These are phyloP conservation scores for Agrotis puta DNA, from an alignment of 2,888 invertebrate species.

Conservation along the genomic window DNA sequence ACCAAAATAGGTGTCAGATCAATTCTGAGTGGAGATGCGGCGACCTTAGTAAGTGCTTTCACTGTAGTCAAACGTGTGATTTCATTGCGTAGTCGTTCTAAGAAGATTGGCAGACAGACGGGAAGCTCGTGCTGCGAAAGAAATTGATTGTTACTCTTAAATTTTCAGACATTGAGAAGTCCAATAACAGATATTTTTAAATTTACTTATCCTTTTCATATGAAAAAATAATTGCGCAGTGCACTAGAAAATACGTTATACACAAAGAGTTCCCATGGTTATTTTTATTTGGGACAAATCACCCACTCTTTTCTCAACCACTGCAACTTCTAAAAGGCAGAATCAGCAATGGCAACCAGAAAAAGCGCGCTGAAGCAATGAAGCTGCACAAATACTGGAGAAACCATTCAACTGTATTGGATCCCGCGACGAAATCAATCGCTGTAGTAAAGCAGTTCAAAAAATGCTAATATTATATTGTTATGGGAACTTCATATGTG, in stretches of 20 bases:
- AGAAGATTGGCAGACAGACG: constrained; percentile 97
- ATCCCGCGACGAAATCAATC: not conserved
- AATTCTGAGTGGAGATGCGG: constrained; percentile 96
- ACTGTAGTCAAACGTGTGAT: constrained; percentile 99
- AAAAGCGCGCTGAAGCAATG: not conserved
- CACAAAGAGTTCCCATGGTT: no score
- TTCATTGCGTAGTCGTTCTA: constrained; percentile 98
- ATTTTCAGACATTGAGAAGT: not conserved
- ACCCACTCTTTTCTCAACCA: not conserved
- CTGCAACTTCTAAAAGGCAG: not conserved
- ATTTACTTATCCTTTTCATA: not conserved
- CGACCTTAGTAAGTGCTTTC: constrained; percentile 98
- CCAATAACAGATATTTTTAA: not conserved
- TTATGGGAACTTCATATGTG: no score
- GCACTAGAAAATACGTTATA: no score
- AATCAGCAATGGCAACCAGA: not conserved
- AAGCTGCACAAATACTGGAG: not conserved
- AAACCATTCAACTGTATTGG: not conserved
- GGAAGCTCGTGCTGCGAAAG: constrained; percentile 92
- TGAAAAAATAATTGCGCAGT: no score
- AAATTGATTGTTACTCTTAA: constrained; percentile 1
- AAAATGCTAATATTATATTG: no score
- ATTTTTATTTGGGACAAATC: not conserved
- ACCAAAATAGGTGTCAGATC: constrained; percentile 95
- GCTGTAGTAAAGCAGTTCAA: not conserved